Base-by-base conservation (phyloP, 2,113 vertebrate species). In the Cynocephalus volans region DNA sequence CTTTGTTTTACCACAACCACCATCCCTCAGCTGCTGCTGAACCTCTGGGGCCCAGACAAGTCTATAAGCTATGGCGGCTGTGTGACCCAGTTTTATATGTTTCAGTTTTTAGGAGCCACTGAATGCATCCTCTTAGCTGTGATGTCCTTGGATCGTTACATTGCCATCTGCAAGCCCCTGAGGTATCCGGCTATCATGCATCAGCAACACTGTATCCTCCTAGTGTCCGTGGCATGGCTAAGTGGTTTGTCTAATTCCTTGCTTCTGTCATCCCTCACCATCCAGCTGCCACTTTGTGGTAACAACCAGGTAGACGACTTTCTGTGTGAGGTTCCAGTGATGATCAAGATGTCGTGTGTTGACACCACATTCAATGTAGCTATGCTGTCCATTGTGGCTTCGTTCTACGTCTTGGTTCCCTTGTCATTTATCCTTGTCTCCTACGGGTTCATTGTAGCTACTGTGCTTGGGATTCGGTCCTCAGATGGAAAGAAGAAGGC, bases 101-200 rank as follows among this genome's bases (percentile, higher is more conserved):
- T 97, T 79, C 96, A 96, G 33, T 93, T 96, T 14, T 26, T 96
- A 64, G 95, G 95, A 23, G 92, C 95, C 21, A 96, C 96, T 0
- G 96, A 97, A 81, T 97, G 95, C 48, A 89, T 96, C 56, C 70
- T 98, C 13, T 52, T 98, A n/a, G 97, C 76, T 11, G 83, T 98
- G 58, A 97, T 97, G 97, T 97, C 96, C 11, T 88, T 97, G 48
- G 96, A 98, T 82, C 88, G 65, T 11, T 98, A 96, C 2, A 1
- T 96, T 65, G 96, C 97, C 28, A 88, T 97, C 94, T 98, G 97
- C 54, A 96, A 96, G n/a, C 97, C 97, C 45, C 54, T 98, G 83
- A 93, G 94, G 58, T 98, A 98, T 60, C 31, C 81, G 6, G 65
- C 79, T 14, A 95, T 97, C 80, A 98, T 98, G 97, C 58, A 95